phyloP scores from a whole-genome alignment of 2,113 vertebrate genomes.

The zebrafish (Danio rerio) region GRCz12tu NC_133178.1:55396501-55397000 shows the following conservation, averaged over 20 bases:
- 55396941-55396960: slow-evolving; percentile 28
- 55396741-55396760: slow-evolving; percentile 76
- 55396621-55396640: slow-evolving; percentile 74
- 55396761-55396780: slow-evolving; percentile 80
- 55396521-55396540: background rate
- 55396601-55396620: slow-evolving; percentile 51
- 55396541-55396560: background rate
- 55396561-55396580: background rate
- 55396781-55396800: slow-evolving; percentile 71
- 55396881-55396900: background rate
- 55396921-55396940: background rate
- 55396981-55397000: no score
- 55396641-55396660: slow-evolving; percentile 79
- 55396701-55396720: slow-evolving; percentile 74
- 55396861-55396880: background rate
- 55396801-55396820: slow-evolving; percentile 46
- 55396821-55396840: slow-evolving; percentile 31
- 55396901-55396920: background rate
- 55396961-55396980: no score
- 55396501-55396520: background rate
- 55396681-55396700: slow-evolving; percentile 81
- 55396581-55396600: background rate
- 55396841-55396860: background rate
- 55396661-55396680: slow-evolving; percentile 80
- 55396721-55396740: slow-evolving; percentile 80